Conservation (phyloP, 30 jellyfish, hydroid and myxozoan genomes). For the Aurelia aurita complex sp. Pacific region DNA sequence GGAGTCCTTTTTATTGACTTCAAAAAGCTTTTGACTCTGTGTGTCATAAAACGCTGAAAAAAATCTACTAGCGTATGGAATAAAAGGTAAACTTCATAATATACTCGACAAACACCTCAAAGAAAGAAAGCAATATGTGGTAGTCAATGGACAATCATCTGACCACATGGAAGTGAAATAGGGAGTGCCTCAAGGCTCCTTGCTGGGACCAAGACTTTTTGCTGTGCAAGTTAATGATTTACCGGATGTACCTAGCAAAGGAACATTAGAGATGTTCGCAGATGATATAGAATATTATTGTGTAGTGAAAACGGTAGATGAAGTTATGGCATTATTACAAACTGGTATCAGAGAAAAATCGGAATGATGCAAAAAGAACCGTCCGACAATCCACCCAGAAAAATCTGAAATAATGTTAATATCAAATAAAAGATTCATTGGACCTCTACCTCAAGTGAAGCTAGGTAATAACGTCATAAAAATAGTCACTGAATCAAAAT, state of each 20-base stretch:
- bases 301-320: constrained; percentile 64
- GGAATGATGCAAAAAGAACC: constrained; percentile 49
- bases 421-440: constrained; percentile 25
- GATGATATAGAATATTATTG: constrained; percentile 52
- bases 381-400: constrained; percentile 28
- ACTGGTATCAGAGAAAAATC: constrained; percentile 38
- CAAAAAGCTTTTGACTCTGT: constrained; percentile 40
- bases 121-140: too few relatives aligned
- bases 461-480: constrained; percentile 15
- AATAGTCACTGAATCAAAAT: too few relatives aligned
- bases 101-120: too few relatives aligned
- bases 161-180: not conserved
- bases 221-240: too few relatives aligned
- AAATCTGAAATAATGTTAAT: constrained; percentile 41
- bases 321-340: constrained; percentile 45
- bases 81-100: too few relatives aligned
- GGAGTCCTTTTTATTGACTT: not conserved
- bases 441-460: constrained; percentile 37
- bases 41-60: constrained; percentile 12
- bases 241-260: too few relatives aligned
- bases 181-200: too few relatives aligned
- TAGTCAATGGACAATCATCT: too few relatives aligned
- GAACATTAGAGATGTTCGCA: too few relatives aligned
- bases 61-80: not conserved
- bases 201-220: too few relatives aligned